These are phyloP conservation scores for Motacilla tschutschensis DNA, from an alignment of 2,113 vertebrate species.

Conservation along the genomic window DNA sequence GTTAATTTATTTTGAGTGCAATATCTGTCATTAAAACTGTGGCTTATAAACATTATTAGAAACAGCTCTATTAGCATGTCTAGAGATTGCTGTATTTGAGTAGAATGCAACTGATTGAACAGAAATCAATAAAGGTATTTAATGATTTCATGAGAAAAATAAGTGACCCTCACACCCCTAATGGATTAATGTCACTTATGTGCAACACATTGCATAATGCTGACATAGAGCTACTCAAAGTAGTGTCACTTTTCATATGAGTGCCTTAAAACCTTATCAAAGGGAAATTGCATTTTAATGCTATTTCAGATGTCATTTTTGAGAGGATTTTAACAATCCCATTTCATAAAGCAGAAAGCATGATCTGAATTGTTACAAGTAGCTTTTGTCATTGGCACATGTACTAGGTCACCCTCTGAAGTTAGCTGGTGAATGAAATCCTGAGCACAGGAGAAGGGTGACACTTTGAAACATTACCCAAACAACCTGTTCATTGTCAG, in stretches of 20 bases:
- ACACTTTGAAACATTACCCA: background rate
- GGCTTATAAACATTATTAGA: slow-evolving; percentile 34
- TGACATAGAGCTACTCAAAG: slow-evolving; percentile 66
- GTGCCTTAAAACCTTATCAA: slow-evolving; percentile 74
- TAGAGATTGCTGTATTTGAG: slow-evolving; percentile 33
- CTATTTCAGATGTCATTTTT: slow-evolving; percentile 75
- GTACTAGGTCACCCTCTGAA: slow-evolving; percentile 52
- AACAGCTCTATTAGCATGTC: slow-evolving; percentile 42
- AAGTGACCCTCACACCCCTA: slow-evolving; percentile 81
- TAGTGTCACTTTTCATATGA: slow-evolving; percentile 71
- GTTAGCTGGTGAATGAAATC: slow-evolving; percentile 26
- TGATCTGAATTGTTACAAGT: slow-evolving; percentile 68
- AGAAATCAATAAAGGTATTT: slow-evolving; percentile 83
- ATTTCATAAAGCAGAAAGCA: slow-evolving; percentile 72
- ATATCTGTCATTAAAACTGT: slow-evolving; percentile 42
- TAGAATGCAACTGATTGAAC: slow-evolving; percentile 62
- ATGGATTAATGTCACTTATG: slow-evolving; percentile 75
- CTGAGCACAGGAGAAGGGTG: background rate
- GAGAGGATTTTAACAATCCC: slow-evolving; percentile 75
- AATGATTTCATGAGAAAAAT: slow-evolving; percentile 78
- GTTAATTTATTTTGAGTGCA: slow-evolving; percentile 34
- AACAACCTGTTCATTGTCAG: background rate
- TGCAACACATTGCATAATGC: slow-evolving; percentile 73
- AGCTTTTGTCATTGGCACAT: slow-evolving; percentile 67
- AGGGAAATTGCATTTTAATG: slow-evolving; percentile 75